A percentile compares a stretch with the other conserved stretches of the same genome.
Conservation (phyloP, 2,797 vertebrate genomes). For the Gallirallus australis region DNA sequence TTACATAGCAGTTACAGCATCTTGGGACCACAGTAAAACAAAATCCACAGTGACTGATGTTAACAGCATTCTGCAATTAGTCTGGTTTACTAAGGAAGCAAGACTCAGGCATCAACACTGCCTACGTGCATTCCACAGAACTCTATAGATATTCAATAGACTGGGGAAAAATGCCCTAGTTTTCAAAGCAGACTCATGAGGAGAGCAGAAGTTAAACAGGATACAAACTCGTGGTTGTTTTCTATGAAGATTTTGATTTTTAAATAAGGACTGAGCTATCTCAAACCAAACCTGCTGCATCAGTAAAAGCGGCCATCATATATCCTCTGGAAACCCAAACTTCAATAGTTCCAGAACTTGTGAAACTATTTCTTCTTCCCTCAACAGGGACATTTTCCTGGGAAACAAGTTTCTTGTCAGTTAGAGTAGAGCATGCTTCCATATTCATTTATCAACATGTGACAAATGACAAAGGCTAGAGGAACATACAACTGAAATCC, state of each 20-base stretch:
- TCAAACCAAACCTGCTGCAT: background rate
- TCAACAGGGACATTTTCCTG: background rate
- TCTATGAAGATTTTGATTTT: background rate
- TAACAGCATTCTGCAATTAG: background rate
- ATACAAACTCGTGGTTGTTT: background rate
- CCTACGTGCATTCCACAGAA: background rate
- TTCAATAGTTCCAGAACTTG: background rate
- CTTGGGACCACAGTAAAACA: background rate
- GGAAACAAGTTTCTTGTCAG: background rate
- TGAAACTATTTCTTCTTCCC: background rate
- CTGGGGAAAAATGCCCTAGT: background rate
- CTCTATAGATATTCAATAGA: background rate
- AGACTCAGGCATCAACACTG: background rate
- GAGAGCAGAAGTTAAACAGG: background rate
- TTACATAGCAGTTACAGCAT: background rate
- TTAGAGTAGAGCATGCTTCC: background rate
- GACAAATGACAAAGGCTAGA: background rate
- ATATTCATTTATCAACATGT: background rate
- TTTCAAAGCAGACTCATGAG: background rate
- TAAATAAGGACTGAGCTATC: background rate
- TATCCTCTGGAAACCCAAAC: background rate
- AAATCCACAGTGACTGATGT: background rate
- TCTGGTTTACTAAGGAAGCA: background rate
- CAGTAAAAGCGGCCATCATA: background rate
- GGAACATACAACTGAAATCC: background rate